Conservation (phyloP, 2,797 vertebrate species). For the Lacerta viridis region DNA sequence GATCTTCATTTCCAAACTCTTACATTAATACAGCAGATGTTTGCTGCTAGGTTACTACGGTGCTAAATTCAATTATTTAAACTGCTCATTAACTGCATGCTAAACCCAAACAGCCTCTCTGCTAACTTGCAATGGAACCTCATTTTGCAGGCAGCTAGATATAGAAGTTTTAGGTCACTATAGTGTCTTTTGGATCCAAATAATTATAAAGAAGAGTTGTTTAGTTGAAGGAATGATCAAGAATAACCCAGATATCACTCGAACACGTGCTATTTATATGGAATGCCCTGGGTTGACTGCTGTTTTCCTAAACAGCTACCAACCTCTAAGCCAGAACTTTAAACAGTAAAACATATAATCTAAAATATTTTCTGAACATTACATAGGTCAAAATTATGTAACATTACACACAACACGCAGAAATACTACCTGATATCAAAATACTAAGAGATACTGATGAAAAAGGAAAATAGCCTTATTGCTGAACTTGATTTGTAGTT, state of each 20-base stretch:
- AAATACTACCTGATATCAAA: not conserved
- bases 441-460: not conserved
- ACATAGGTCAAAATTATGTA: not conserved
- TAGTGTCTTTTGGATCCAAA: not conserved
- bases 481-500: slow-evolving; percentile 1
- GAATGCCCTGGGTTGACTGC: not conserved
- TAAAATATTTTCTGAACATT: not conserved
- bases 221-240: not conserved
- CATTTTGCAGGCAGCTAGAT: not conserved
- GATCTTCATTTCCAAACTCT: not conserved
- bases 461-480: not conserved
- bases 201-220: not conserved
- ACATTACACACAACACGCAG: not conserved
- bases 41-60: not conserved
- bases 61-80: not conserved
- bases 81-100: not conserved
- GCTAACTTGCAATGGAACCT: not conserved
- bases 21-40: not conserved
- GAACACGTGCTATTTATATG: not conserved
- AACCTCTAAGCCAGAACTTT: not conserved
- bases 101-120: not conserved
- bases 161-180: not conserved
- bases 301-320: not conserved
- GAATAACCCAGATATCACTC: not conserved
- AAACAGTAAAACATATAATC: not conserved